Evolutionary conservation across 2,113 vertebrate species (phyloP).

Genomic region (Trichechus manatus): DNA sequence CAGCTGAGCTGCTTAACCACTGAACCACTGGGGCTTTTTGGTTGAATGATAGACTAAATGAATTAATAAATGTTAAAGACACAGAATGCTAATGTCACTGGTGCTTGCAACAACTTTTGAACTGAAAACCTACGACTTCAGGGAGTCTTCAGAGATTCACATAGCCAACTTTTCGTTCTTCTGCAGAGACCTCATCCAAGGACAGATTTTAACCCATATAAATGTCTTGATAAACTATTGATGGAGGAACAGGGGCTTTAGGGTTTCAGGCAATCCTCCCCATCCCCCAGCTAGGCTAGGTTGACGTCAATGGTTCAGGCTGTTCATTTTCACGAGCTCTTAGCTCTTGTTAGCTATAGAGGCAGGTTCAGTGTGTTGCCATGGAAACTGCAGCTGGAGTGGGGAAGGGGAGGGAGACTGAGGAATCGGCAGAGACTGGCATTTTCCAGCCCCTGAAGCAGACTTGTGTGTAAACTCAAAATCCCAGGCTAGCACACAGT

Average conservation of each 20-base stretch:
- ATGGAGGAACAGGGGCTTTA: neutral
- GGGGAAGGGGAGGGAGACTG: neutral
- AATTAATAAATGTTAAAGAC: neutral
- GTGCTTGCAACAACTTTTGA: neutral
- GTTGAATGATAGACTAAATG: neutral
- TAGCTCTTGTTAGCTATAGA: neutral
- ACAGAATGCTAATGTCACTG: neutral
- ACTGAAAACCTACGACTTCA: neutral
- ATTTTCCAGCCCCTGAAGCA: conserved; percentile 28
- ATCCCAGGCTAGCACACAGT: neutral
- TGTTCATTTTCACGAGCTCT: conserved; percentile 14
- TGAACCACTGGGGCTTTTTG: no score
- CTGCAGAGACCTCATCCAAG: neutral
- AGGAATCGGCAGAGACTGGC: neutral
- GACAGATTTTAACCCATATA: neutral
- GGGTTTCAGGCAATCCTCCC: neutral
- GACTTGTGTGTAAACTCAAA: neutral
- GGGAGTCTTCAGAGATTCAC: neutral
- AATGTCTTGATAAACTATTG: neutral
- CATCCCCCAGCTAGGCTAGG: neutral
- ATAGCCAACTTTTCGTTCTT: neutral
- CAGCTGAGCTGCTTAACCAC: neutral
- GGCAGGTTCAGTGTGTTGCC: conserved; percentile 44
- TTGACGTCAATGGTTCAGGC: neutral
- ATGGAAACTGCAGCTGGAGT: conserved; percentile 68